Conservation (phyloP, 2,888 invertebrate genomes). For the Lithophane ornitopus region DNA sequence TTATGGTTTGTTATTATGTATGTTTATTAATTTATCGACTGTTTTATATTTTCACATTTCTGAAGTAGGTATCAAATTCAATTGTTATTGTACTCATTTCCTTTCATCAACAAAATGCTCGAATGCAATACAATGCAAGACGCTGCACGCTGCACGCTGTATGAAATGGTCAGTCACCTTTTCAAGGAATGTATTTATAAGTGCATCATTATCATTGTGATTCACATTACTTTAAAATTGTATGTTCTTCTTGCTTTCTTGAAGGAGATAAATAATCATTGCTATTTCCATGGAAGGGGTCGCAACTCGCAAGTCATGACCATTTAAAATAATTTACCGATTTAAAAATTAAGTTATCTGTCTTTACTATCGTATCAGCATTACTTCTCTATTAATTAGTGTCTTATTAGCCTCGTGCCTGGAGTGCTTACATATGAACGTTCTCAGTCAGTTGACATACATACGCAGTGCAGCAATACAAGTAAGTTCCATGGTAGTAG, state of each 20-base stretch:
- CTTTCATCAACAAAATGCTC: constrained; percentile 18
- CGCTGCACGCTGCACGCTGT: too few species aligned
- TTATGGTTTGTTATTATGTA: too few species aligned
- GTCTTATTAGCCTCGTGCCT: too few species aligned
- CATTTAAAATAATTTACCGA: too few species aligned
- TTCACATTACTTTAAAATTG: not conserved
- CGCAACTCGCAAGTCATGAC: too few species aligned
- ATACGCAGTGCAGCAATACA: constrained; percentile 31
- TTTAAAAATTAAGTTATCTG: too few species aligned
- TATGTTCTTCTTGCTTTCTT: too few species aligned
- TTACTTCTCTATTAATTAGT: too few species aligned
- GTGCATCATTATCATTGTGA: not conserved
- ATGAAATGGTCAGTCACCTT: constrained; percentile 30
- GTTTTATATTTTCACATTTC: constrained; percentile 1
- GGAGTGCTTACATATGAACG: not conserved
- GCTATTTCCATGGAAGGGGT: too few species aligned
- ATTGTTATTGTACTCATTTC: constrained; percentile 6
- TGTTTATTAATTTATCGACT: not conserved
- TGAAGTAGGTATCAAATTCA: not conserved
- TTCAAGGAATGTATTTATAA: constrained; percentile 12
- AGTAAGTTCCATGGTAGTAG: constrained; percentile 27
- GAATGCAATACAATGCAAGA: not conserved
- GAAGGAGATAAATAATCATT: too few species aligned
- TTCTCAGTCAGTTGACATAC: constrained; percentile 25
- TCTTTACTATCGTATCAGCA: too few species aligned